A percentile compares a stretch with the other conserved stretches of the same genome.
phyloP scores from a whole-genome alignment of 2,888 invertebrate genomes.

The Boloria euphrosyne region DNA sequence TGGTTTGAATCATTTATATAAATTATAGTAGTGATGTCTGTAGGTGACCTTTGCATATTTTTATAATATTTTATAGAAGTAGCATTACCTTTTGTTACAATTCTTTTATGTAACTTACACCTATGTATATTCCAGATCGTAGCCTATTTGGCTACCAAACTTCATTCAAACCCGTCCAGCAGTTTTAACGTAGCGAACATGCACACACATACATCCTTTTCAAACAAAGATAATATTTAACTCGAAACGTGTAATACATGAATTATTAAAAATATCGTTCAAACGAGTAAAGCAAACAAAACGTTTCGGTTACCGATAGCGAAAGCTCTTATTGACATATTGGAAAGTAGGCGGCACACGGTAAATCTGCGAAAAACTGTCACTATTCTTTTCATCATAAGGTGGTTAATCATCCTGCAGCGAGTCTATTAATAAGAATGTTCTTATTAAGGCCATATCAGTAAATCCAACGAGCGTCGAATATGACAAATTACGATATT shows the following conservation, averaged over 20 bases:
- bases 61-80: background rate
- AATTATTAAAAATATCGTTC: constrained; percentile 56
- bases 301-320: constrained; percentile 75
- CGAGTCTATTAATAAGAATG: too few species aligned
- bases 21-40: too few species aligned
- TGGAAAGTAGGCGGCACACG: constrained; percentile 66
- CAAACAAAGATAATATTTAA: background rate
- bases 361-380: constrained; percentile 15
- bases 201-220: too few species aligned
- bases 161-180: too few species aligned
- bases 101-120: too few species aligned
- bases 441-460: constrained; percentile 28
- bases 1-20: background rate
- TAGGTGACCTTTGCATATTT: background rate
- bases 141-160: too few species aligned
- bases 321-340: constrained; percentile 80
- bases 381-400: constrained; percentile 19
- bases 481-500: constrained; percentile 22
- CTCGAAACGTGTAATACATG: constrained; percentile 2
- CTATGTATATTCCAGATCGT: too few species aligned
- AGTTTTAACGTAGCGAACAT: too few species aligned
- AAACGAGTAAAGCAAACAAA: constrained; percentile 73
- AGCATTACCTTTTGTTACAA: too few species aligned
- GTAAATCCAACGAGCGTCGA: constrained; percentile 24
- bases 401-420: constrained; percentile 17